A percentile compares a stretch with the other conserved stretches of the same genome.
These are phyloP conservation scores for Acrocera orbiculus DNA, from an alignment of 2,888 invertebrate species.

Conservation along the genomic window DNA sequence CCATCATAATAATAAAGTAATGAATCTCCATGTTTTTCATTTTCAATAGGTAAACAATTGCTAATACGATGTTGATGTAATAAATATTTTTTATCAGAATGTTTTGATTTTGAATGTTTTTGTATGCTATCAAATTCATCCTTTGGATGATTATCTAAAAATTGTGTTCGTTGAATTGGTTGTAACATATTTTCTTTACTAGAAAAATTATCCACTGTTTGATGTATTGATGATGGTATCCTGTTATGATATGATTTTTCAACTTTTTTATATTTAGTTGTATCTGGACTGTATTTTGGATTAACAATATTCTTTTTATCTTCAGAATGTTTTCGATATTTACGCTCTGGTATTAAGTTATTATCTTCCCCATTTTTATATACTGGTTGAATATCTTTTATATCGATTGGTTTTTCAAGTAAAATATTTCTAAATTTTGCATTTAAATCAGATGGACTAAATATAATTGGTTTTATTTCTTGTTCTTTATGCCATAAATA, in stretches of 20 bases:
- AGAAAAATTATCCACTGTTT: no score
- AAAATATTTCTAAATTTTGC: slow-evolving; percentile 27
- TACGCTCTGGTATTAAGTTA: background rate
- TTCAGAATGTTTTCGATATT: slow-evolving; percentile 2
- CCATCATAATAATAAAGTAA: slow-evolving; percentile 23
- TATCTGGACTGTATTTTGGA: background rate
- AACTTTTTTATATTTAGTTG: slow-evolving; percentile 1
- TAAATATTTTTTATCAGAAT: no score
- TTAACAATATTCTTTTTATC: background rate
- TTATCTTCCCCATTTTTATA: slow-evolving; percentile 1
- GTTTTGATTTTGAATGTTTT: background rate
- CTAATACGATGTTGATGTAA: no score
- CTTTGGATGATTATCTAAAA: no score
- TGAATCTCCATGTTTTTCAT: no score
- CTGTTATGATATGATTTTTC: slow-evolving; percentile 6
- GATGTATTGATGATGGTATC: slow-evolving; percentile 3
- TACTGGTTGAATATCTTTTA: slow-evolving; percentile 19
- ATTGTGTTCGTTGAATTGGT: no score
- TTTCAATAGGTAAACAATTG: no score
- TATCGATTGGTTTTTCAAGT: slow-evolving; percentile 19
- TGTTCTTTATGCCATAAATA: slow-evolving; percentile 25
- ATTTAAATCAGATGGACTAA: slow-evolving; percentile 28
- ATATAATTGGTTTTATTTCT: slow-evolving; percentile 29
- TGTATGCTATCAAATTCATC: slow-evolving; percentile 7
- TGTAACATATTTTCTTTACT: no score